Evolutionary conservation across 2,888 invertebrate species (phyloP).

Genomic region (Watsonalla cultraria): DNA sequence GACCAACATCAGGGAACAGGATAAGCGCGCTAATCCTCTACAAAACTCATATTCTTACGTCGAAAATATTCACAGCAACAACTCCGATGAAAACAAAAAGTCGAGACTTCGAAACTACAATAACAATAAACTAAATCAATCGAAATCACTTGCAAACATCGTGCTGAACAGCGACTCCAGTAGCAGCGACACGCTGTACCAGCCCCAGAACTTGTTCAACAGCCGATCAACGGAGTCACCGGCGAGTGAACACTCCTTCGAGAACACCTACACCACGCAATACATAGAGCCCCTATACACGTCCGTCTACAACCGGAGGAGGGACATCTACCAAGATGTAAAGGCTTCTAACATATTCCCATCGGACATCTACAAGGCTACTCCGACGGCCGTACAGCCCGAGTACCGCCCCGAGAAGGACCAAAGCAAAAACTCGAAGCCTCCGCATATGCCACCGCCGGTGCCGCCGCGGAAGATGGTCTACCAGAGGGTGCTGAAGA

Average conservation of each 20-base stretch:
- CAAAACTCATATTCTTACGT: slow-evolving; percentile 63
- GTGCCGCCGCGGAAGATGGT: slow-evolving; percentile 78
- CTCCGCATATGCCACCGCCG: slow-evolving; percentile 78
- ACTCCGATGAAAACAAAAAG: slow-evolving; percentile 59
- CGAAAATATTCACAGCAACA: slow-evolving; percentile 48
- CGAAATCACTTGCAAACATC: slow-evolving; percentile 71
- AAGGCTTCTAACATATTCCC: slow-evolving; percentile 58
- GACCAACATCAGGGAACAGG: slow-evolving; percentile 44
- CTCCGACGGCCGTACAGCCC: slow-evolving; percentile 67
- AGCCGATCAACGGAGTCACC: slow-evolving; percentile 69
- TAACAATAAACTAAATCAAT: slow-evolving; percentile 67
- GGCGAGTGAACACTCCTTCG: slow-evolving; percentile 68
- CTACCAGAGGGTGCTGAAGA: slow-evolving; percentile 75
- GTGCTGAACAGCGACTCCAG: slow-evolving; percentile 70
- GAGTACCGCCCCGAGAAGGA: slow-evolving; percentile 57
- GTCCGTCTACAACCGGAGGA: slow-evolving; percentile 63
- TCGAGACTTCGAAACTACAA: slow-evolving; percentile 60
- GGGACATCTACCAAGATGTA: slow-evolving; percentile 67
- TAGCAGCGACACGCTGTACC: slow-evolving; percentile 70
- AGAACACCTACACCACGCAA: slow-evolving; percentile 66
- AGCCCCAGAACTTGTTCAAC: slow-evolving; percentile 65
- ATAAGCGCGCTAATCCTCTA: slow-evolving; percentile 53
- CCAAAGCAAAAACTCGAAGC: slow-evolving; percentile 57
- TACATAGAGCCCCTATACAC: slow-evolving; percentile 71
- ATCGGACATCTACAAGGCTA: slow-evolving; percentile 73